Evolutionary conservation across 2,113 vertebrate species (phyloP).

Genomic region (Dromas ardeola): DNA sequence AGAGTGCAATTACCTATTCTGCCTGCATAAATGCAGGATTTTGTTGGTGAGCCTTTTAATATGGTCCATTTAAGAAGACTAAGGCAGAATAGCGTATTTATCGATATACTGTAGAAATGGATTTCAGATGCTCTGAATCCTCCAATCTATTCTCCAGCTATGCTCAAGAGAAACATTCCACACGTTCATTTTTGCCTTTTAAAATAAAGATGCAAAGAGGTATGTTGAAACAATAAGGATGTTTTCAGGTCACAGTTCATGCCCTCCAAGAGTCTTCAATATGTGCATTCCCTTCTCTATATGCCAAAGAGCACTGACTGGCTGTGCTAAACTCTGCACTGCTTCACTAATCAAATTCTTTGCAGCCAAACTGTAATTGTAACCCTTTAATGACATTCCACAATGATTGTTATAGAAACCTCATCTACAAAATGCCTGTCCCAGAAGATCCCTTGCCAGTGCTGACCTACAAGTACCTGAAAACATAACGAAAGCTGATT

Average conservation of each 20-base stretch:
- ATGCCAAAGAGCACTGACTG: background rate
- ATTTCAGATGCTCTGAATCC: background rate
- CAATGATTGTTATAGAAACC: background rate
- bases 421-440: background rate
- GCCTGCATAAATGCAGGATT: background rate
- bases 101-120: background rate
- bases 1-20: background rate
- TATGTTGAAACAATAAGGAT: background rate
- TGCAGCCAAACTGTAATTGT: background rate
- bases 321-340: background rate
- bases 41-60: background rate
- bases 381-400: background rate
- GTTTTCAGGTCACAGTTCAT: background rate
- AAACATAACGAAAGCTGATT: background rate
- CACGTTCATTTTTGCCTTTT: fast-evolving
- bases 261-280: background rate
- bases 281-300: fast-evolving
- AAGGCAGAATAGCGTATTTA: background rate
- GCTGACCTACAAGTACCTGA: background rate
- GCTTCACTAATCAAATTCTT: background rate
- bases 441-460: background rate
- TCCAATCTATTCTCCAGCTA: background rate
- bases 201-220: background rate
- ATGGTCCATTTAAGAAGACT: background rate
- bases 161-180: background rate